Conservation (phyloP, 1,140 invertebrate species). For the Magallana gigas region DNA sequence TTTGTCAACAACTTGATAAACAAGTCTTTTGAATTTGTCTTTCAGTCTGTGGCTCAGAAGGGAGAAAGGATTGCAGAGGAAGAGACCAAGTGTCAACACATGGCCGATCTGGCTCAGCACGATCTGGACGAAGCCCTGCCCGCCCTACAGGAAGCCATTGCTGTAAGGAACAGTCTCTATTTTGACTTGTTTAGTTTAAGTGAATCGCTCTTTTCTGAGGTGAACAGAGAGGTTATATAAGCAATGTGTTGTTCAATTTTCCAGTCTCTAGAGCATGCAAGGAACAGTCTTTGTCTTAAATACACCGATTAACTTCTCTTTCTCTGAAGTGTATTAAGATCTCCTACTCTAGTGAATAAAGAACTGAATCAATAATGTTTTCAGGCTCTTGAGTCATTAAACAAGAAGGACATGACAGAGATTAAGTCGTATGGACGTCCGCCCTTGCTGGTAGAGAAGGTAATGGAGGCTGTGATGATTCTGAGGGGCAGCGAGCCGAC, state of each 20-base stretch:
- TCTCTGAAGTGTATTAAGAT: too few species aligned
- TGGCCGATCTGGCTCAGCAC: conserved; percentile 88
- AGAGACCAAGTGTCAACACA: conserved; percentile 87
- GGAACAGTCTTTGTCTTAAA: too few species aligned
- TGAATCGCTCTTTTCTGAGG: too few species aligned
- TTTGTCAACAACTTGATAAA: too few species aligned
- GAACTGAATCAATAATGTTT: too few species aligned
- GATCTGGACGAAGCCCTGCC: conserved; percentile 92
- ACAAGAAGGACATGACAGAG: conserved; percentile 92
- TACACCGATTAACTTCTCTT: too few species aligned
- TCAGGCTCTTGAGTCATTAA: conserved; percentile 88
- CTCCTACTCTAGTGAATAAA: too few species aligned
- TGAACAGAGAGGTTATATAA: too few species aligned
- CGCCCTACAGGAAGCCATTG: conserved; percentile 89
- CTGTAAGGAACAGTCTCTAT: conserved; percentile 79
- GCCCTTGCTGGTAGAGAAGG: conserved; percentile 91
- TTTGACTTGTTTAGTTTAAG: too few species aligned
- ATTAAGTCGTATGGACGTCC: conserved; percentile 92
- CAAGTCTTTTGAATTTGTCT: conserved; percentile 3
- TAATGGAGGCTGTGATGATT: conserved; percentile 93
- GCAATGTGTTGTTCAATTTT: too few species aligned
- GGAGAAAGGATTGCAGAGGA: conserved; percentile 87
- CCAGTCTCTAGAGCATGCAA: too few species aligned
- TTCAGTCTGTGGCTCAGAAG: conserved; percentile 78
- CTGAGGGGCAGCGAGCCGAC: conserved; percentile 87